phyloP scores from a whole-genome alignment of 2,113 vertebrate genomes.

The Gobius niger region DNA sequence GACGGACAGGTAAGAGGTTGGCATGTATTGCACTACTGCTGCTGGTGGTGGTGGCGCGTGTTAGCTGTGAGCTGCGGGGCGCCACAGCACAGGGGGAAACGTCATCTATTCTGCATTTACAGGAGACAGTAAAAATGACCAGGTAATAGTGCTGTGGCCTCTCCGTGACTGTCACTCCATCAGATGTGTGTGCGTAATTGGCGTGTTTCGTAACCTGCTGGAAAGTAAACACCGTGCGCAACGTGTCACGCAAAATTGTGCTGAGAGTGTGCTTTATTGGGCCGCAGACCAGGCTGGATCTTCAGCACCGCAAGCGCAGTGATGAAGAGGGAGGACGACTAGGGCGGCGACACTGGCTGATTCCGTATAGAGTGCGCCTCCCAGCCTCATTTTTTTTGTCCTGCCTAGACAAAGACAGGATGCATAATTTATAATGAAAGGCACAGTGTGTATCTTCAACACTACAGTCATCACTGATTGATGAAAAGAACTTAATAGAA shows the following conservation, averaged over 20 bases:
- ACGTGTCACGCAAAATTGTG: conserved; percentile 1
- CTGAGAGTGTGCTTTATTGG: conserved; percentile 27
- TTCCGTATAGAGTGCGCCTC: background rate
- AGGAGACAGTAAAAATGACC: background rate
- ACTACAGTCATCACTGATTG: background rate
- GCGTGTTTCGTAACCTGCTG: background rate
- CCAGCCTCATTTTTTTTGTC: background rate
- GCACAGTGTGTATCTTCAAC: background rate
- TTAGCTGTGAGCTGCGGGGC: conserved; percentile 8
- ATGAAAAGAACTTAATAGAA: background rate
- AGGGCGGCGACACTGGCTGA: conserved; percentile 51
- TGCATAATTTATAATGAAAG: conserved; percentile 18
- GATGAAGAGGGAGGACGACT: background rate
- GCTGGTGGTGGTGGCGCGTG: conserved; percentile 16
- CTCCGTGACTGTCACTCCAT: background rate
- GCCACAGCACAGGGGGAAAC: background rate
- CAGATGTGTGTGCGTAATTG: background rate
- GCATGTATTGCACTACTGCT: conserved; percentile 3
- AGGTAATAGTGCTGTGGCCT: background rate
- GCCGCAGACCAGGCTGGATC: conserved; percentile 50
- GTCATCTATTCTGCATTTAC: background rate
- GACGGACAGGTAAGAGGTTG: conserved; percentile 60
- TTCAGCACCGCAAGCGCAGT: conserved; percentile 4
- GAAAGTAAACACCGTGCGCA: conserved; percentile 27
- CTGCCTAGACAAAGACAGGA: background rate